Base-by-base conservation (phyloP, 92 coral and sea anemone species). In the Zoanthus sociatus region DNA sequence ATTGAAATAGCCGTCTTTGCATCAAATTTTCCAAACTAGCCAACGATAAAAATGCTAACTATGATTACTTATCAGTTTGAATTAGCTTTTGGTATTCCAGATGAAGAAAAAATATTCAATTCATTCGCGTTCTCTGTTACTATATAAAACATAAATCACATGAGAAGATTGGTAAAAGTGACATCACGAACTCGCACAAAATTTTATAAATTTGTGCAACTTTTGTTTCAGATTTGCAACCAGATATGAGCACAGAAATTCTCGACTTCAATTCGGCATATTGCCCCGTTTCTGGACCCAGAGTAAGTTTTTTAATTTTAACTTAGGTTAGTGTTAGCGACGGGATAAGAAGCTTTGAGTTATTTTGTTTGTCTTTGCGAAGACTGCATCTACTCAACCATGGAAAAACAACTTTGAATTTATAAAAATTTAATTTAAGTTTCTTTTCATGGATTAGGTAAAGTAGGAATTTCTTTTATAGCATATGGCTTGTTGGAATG, bases 211-310 rank as follows among this genome's bases (percentile, higher is more conserved):
- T 11, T 7, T 5, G 12, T 12, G 12, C 74, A 7, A 30, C 7
- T 79, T 64, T 37, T 5, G 3, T 81, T 81, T 45, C 85, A 81
- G 85, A 81, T 37, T 64, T 63, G 32, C 12, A 10, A 16, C 53
- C 45, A 81, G 50, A 5, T 11, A 81, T 81, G 85, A 68, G 75
- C 5, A 60, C 85, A 81, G 85, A 81, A 81, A 37, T 81, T 4
- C 73, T 81, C 47, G 85, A 81, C 18, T 55, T 81, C 7, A 42
- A 37, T 1, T 64, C 85, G 13, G 44, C 47, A 1, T 81, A 64
- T 81, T 81, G 75, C 21, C 85, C 85, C 63, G 30, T 17, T 20
- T 54, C 46, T 48, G 70, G 73, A 69, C 6, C 14, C 4, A 67
- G 46, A 50, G 85, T 81, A 81, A 81, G 85, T 66, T 64, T 71